Evolutionary conservation across 2,113 vertebrate species (phyloP).

Genomic region (Cinclus cinclus): DNA sequence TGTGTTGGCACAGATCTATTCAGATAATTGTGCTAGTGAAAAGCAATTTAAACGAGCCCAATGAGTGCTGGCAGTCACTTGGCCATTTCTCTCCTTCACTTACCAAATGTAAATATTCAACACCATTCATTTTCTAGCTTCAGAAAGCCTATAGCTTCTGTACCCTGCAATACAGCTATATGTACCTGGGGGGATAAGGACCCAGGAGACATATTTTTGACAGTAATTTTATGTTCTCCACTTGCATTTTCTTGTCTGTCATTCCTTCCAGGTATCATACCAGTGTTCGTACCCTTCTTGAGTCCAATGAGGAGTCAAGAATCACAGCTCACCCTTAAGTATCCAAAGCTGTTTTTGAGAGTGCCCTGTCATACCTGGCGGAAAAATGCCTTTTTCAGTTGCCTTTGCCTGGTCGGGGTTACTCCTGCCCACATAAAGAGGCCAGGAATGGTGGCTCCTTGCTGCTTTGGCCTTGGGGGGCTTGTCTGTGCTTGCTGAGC

Average conservation of each 20-base stretch:
- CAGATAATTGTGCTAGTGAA: background rate
- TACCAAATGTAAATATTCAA: background rate
- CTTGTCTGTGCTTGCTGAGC: background rate
- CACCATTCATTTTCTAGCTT: background rate
- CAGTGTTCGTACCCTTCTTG: background rate
- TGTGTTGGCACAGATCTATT: background rate
- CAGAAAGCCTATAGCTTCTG: background rate
- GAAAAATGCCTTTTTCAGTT: background rate
- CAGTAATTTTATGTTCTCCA: background rate
- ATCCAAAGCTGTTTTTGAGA: background rate
- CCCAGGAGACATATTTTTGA: background rate
- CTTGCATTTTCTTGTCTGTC: background rate
- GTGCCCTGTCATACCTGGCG: background rate
- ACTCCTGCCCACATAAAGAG: background rate
- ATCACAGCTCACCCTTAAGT: background rate
- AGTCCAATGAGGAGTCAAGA: background rate
- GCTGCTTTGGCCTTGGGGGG: background rate
- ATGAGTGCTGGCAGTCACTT: background rate
- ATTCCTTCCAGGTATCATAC: background rate
- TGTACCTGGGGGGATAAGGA: background rate
- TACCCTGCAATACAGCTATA: background rate
- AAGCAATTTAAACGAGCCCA: constrained; percentile 22
- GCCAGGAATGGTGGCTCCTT: background rate
- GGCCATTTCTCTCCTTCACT: background rate
- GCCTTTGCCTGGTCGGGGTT: background rate